Conservation (phyloP, 2,797 vertebrate genomes). For the Chromis chromis region DNA sequence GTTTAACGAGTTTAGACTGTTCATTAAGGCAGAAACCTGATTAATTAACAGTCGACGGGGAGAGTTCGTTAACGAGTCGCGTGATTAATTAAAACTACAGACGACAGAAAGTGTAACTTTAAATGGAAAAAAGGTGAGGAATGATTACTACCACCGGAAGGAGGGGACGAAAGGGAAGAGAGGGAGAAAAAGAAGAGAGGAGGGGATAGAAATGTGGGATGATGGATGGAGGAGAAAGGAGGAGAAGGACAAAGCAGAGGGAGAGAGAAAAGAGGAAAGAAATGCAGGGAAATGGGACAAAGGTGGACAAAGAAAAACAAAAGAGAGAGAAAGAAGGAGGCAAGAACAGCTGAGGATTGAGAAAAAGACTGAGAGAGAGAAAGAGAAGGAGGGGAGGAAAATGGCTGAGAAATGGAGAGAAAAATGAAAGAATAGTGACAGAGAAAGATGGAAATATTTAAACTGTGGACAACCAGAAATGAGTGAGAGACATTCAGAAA, state of each 20-base stretch:
- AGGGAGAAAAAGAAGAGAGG: background rate
- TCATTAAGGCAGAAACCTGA: conserved; percentile 76
- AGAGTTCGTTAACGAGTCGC: conserved; percentile 66
- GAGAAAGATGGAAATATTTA: conserved; percentile 6
- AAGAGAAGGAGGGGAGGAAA: background rate
- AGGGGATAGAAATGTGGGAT: background rate
- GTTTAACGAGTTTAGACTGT: conserved; percentile 79
- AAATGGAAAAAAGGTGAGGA: conserved; percentile 67
- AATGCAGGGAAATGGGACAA: background rate
- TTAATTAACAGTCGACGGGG: conserved; percentile 69
- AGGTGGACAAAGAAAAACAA: background rate
- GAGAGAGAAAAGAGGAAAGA: background rate
- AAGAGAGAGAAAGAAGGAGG: conserved; percentile 7
- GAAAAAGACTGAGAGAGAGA: background rate
- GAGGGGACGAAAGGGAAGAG: background rate
- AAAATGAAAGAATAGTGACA: no score
- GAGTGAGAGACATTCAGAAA: background rate
- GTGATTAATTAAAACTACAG: conserved; percentile 70
- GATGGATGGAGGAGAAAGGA: background rate
- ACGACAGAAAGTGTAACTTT: conserved; percentile 66
- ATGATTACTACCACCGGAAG: conserved; percentile 43
- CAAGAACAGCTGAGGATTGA: no score
- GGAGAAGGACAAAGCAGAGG: background rate
- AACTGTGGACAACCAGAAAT: background rate
- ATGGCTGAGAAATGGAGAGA: no score